Base-by-base conservation (phyloP, 2,113 vertebrate genomes). In the Psammodynastes pulverulentus region DNA sequence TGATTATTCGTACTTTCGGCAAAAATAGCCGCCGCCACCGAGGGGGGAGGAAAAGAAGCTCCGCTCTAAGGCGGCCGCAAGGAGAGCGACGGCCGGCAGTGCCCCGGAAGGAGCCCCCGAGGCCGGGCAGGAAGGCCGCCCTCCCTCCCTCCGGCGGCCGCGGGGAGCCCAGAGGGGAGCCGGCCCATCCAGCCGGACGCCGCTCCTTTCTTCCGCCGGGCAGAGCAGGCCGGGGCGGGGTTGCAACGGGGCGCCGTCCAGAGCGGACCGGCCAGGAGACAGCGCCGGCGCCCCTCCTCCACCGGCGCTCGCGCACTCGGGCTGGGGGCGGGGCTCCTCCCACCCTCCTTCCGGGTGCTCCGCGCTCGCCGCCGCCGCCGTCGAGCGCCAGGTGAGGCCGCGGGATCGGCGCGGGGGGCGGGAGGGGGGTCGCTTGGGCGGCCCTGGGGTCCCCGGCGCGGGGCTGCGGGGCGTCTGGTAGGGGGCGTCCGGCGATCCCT, bases 251-350 rank as follows among this genome's bases (percentile, higher is more conserved):
- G 1, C 79, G 34, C 15, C 79, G 6, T 10, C 67, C 39, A 15
- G 1, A 1, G 17, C 34, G n/a, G 72, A 5, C 17, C 1, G 2
- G 15, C 29, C 15, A 1, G 39, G 34, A 45, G 2, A 13, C 13
- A 84, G 13, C 34, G 5, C 15, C 72, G 34, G 5, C 72, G 34
- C 39, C n/a, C 13, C 72, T 43, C 72, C 39, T 15, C 13, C 29
- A 39, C 72, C 39, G 72, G 72, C n/a, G 72, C 72, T 62, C 9
- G 56, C 56, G 26, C 56, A 62, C 12, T 29, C 9, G 56, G 56
- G 26, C 24, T 10, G 56, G 56, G 54, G 56, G 24, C 43, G 79
- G 43, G 39, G 15, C 79, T 39, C 7, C 34, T 5, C 34, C 84
- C 10, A 45, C 24, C 24, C 24, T 48, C 48, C 85, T 29, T 48